A percentile compares a stretch with the other conserved stretches of the same genome.
Conservation (phyloP, 2,113 vertebrate genomes). For the Micronycteris hirsuta region DNA sequence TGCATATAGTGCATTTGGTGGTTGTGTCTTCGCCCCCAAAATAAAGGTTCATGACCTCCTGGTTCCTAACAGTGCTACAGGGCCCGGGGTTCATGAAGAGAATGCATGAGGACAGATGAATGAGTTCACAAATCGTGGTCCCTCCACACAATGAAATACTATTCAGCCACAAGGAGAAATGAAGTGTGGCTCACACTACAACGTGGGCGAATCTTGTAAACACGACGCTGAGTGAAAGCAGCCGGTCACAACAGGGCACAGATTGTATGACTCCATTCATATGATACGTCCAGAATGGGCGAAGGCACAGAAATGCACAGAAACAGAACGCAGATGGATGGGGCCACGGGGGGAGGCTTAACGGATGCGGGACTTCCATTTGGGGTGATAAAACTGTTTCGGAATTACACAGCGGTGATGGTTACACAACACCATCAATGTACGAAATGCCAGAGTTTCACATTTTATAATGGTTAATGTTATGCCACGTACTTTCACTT, state of each 20-base stretch:
- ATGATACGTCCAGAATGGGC: not conserved
- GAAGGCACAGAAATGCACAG: not conserved
- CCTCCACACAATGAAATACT: not conserved
- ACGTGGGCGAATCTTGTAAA: not conserved
- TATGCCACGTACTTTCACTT: not conserved
- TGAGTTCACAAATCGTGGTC: not conserved
- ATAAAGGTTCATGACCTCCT: not conserved
- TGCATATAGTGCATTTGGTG: not conserved
- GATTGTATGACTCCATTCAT: not conserved
- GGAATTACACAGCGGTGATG: not conserved
- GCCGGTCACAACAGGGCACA: not conserved
- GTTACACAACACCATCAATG: not conserved
- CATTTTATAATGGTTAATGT: not conserved
- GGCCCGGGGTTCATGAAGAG: not conserved
- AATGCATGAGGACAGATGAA: too few relatives aligned
- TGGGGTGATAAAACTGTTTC: not conserved
- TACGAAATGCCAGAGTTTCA: not conserved
- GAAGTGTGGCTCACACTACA: not conserved
- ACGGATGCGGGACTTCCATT: not conserved
- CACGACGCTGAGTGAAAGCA: not conserved
- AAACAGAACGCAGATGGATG: not conserved
- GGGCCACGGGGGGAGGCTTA: not conserved
- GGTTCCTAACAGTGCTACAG: not conserved
- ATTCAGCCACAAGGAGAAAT: not conserved
- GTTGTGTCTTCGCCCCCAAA: not conserved